phyloP scores from a whole-genome alignment of 2,797 vertebrate species.

The Columba guinea region DNA sequence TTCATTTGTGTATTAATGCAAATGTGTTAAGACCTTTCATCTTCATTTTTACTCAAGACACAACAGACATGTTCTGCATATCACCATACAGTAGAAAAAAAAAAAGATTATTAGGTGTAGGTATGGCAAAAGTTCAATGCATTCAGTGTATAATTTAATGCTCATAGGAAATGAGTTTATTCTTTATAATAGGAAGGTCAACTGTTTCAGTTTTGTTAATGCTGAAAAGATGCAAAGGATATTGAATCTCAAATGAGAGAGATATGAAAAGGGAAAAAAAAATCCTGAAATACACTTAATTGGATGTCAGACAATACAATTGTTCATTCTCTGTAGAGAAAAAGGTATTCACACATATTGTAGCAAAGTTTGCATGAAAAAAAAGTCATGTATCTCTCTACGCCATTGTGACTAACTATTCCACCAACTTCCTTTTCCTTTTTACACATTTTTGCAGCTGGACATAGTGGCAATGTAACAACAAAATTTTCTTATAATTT shows the following conservation, averaged over 20 bases:
- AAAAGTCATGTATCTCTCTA: not conserved
- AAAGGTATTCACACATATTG: not conserved
- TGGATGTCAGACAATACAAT: not conserved
- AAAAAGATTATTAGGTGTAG: not conserved
- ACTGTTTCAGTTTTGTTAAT: not conserved
- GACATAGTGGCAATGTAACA: not conserved
- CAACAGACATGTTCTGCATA: not conserved
- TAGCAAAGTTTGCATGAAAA: not conserved
- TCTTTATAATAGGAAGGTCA: conserved; percentile 15
- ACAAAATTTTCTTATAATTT: not conserved
- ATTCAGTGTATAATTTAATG: conserved; percentile 43
- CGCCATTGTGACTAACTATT: not conserved
- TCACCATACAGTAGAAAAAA: not conserved
- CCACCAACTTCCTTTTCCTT: not conserved
- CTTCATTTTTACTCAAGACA: not conserved
- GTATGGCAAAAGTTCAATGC: conserved; percentile 9
- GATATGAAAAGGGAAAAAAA: not conserved
- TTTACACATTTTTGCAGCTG: not conserved
- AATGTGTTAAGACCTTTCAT: conserved; percentile 16
- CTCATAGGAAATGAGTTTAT: conserved; percentile 13
- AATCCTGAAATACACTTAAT: not conserved
- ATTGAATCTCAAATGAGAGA: not conserved
- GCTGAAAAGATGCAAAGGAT: not conserved
- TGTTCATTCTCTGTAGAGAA: not conserved
- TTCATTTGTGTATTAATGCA: conserved; percentile 32